These are phyloP conservation scores for Panthera uncia DNA, from an alignment of 2,113 vertebrate species.

Conservation along the genomic window DNA sequence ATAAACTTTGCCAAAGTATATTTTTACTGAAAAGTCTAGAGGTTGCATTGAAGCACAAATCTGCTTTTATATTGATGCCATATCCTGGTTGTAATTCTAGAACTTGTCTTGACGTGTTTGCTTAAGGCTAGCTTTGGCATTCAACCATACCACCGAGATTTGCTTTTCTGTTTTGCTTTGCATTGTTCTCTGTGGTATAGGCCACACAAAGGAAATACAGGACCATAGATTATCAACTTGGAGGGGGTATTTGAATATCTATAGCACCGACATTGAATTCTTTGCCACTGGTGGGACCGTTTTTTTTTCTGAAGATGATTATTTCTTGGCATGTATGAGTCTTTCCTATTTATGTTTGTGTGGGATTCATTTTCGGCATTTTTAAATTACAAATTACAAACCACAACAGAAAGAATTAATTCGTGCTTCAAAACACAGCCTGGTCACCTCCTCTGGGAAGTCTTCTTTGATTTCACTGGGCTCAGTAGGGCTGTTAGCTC, in stretches of 20 bases:
- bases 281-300: not conserved
- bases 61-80: not conserved
- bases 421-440: not conserved
- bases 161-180: not conserved
- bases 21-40: conserved; percentile 4
- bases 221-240: not conserved
- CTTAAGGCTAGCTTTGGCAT: not conserved
- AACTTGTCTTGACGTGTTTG: not conserved
- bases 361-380: not conserved
- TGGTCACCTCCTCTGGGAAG: not conserved
- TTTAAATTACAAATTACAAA: not conserved
- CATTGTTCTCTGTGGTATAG: not conserved
- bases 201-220: not conserved
- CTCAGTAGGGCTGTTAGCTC: not conserved
- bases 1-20: conserved; percentile 44
- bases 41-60: not conserved
- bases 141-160: not conserved
- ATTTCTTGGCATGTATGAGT: not conserved
- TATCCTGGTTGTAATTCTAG: conserved; percentile 2
- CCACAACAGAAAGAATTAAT: not conserved
- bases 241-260: not conserved
- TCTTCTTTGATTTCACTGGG: not conserved
- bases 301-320: not conserved
- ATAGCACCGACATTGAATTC: not conserved
- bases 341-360: not conserved